Conservation (phyloP, 2,797 vertebrate genomes). For the Cyclura pinguis region DNA sequence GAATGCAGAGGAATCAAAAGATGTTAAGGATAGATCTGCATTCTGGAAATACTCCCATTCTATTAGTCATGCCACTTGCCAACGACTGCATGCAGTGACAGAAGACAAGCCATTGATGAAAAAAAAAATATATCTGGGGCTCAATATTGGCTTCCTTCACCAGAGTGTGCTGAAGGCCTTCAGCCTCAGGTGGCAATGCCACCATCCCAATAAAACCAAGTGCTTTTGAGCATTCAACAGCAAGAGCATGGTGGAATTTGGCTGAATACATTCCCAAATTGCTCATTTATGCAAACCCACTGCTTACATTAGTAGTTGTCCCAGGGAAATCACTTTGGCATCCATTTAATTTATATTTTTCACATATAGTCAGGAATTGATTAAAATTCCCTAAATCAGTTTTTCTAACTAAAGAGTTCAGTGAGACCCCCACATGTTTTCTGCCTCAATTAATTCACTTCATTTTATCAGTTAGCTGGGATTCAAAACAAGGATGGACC, state of each 20-base stretch:
- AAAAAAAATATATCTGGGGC: background rate
- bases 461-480: constrained; percentile 30
- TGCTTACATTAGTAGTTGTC: background rate
- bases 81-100: background rate
- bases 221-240: background rate
- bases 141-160: background rate
- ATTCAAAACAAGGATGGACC: background rate
- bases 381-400: constrained; percentile 28
- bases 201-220: background rate
- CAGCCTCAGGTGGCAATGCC: background rate
- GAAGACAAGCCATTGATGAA: background rate
- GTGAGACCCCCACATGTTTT: background rate
- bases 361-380: constrained; percentile 25
- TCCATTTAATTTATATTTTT: constrained; percentile 25
- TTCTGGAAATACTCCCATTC: background rate
- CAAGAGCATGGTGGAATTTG: background rate
- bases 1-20: background rate
- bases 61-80: background rate
- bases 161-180: background rate
- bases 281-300: background rate
- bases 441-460: constrained; percentile 30
- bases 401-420: constrained; percentile 24
- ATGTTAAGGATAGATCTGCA: background rate
- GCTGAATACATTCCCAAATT: background rate
- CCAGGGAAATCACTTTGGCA: constrained; percentile 6